phyloP scores from a whole-genome alignment of 2,888 invertebrate species.

The Drosophila hamatofila region DNA sequence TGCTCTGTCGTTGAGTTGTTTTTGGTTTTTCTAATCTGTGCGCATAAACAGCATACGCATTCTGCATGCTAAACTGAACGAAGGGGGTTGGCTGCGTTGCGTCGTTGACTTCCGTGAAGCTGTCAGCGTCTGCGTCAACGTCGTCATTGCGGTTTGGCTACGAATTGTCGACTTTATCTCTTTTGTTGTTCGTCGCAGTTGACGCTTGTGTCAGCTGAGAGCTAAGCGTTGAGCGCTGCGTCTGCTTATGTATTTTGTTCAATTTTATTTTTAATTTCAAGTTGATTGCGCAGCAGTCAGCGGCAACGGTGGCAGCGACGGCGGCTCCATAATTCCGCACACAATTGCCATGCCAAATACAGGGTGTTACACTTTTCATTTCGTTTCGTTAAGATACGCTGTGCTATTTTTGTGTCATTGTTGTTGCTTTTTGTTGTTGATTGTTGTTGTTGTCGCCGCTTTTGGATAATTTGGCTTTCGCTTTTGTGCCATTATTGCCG shows the following conservation, averaged over 20 bases:
- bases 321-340: constrained; percentile 67
- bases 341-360: constrained; percentile 74
- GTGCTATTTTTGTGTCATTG: constrained; percentile 38
- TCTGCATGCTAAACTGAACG: constrained; percentile 51
- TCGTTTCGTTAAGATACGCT: constrained; percentile 52
- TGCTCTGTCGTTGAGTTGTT: constrained; percentile 10
- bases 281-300: constrained; percentile 57
- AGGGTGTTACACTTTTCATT: constrained; percentile 65
- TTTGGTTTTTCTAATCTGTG: constrained; percentile 46
- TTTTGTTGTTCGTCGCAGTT: constrained; percentile 58
- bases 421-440: constrained; percentile 10
- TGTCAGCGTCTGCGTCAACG: constrained; percentile 15
- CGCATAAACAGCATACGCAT: constrained; percentile 48
- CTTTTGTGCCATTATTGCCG: constrained; percentile 70
- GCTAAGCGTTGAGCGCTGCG: constrained; percentile 32
- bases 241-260: constrained; percentile 29
- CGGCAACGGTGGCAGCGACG: constrained; percentile 3
- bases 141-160: constrained; percentile 55
- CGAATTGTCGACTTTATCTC: constrained; percentile 71
- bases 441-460: constrained; percentile 62
- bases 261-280: constrained; percentile 41
- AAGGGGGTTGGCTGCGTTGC: constrained; percentile 9
- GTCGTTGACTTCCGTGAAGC: constrained; percentile 52
- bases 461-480: constrained; percentile 79
- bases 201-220: constrained; percentile 39